Conservation (phyloP, 2,113 vertebrate species). For the Rostratula benghalensis region DNA sequence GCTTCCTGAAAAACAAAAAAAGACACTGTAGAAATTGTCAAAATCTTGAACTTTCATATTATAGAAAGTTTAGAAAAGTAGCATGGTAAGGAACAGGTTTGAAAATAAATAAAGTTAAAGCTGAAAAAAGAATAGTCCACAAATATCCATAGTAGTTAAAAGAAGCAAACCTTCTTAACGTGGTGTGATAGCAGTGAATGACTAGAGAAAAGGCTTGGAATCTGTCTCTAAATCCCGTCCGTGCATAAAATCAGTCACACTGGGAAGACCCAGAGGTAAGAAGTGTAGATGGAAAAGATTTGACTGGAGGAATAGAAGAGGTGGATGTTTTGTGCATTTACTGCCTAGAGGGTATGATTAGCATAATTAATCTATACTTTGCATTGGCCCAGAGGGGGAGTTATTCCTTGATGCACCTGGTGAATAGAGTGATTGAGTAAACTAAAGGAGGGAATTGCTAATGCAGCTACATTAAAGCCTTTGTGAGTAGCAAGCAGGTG, state of each 20-base stretch:
- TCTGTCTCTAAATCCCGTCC: background rate
- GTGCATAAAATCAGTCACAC: background rate
- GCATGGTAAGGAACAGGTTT: accelerated
- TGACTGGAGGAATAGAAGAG: background rate
- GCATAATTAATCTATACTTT: slow-evolving; percentile 41
- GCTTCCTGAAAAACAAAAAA: background rate
- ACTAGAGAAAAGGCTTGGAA: background rate
- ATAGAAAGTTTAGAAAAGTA: background rate
- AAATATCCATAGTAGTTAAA: background rate
- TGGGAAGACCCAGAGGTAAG: background rate
- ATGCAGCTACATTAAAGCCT: background rate
- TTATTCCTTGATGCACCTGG: slow-evolving; percentile 4
- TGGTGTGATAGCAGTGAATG: background rate
- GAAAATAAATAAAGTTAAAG: background rate
- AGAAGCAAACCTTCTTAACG: background rate
- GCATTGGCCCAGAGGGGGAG: background rate
- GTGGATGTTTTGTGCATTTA: background rate
- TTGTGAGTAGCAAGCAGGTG: slow-evolving; percentile 1
- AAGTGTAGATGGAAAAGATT: background rate
- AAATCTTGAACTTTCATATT: background rate
- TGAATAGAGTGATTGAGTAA: slow-evolving; percentile 23
- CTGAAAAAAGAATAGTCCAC: background rate
- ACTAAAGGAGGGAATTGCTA: slow-evolving; percentile 12
- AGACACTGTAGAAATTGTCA: background rate
- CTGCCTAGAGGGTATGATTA: slow-evolving; percentile 15